Evolutionary conservation across 2,888 invertebrate species (phyloP), one percentile per base, ranked within the genome.

Genomic region (Rhaphigaster nebulosa): DNA sequence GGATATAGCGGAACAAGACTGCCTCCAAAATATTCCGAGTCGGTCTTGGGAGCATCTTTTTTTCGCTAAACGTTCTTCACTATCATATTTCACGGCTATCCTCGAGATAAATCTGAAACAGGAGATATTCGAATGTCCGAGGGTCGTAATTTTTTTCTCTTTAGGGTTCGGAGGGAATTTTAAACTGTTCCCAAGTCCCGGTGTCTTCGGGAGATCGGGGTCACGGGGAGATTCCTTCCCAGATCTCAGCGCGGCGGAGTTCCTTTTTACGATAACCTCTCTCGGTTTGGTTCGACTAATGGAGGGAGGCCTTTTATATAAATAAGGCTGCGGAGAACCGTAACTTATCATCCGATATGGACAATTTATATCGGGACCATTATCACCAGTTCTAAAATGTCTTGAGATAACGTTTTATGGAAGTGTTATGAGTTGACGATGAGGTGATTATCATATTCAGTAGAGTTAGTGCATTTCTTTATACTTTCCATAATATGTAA

Each of bases 21-120:
- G 84, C 84, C 41, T 41, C 45, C 80, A 50, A 84, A 84, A 84
- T 84, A 50, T 84, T 84, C 84, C 41, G 15, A 80, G 26, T 84
- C 45, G 45, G 84, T 26, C 38, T 26, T 45, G 45, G 45, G 45
- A 76, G 70, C 70, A 76, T 76, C 70, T 76, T 76, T 76, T 76
- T 65, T 76, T 76, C n/a, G 84, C 84, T 84, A 84, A 84, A 84
- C 84, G 84, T 26, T 45, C 45, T 50, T 84, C 84, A 84, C 84
- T 84, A 84, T 84, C 84, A 84, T 84, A 84, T 84, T 84, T 84
- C 84, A 84, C 45, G 41, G 45, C 84, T 45, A 41, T 84, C 84
- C 45, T n/a, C 45, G 15, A 84, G 84, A 84, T 84, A 84, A 84
- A 84, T 84, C 84, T 84, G 45, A 84, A 84, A 84, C 45, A 84